Evolutionary conservation across 2,113 vertebrate genomes (phyloP).

Genomic region (Gymnocephalus cernua): DNA sequence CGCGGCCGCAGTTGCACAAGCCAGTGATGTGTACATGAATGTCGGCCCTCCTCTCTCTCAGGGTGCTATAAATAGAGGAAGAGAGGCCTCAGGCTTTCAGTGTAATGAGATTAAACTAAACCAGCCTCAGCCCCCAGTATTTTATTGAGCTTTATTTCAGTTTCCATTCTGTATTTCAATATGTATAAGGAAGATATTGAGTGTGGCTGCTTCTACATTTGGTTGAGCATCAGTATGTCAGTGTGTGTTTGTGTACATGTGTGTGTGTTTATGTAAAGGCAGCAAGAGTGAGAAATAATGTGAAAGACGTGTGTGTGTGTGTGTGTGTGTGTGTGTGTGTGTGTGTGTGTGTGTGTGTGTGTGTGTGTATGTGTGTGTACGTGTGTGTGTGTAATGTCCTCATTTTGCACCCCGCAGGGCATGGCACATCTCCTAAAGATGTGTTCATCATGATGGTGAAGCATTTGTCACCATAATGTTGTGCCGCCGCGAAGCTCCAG

Average conservation of each 20-base stretch:
- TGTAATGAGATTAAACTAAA: slow-evolving; percentile 86
- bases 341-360: slow-evolving; percentile 47
- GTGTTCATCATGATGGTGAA: slow-evolving; percentile 56
- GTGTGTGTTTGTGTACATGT: not conserved
- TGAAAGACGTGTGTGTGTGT: slow-evolving; percentile 51
- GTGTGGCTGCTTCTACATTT: slow-evolving; percentile 55
- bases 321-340: slow-evolving; percentile 50
- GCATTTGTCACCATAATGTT: slow-evolving; percentile 44
- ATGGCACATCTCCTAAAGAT: slow-evolving; percentile 61
- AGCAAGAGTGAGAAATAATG: slow-evolving; percentile 35
- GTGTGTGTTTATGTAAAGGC: slow-evolving; percentile 12
- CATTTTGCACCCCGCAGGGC: slow-evolving; percentile 56
- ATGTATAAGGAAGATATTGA: slow-evolving; percentile 68
- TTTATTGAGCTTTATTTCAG: slow-evolving; percentile 79
- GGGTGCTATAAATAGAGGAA: slow-evolving; percentile 82
- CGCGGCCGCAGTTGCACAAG: slow-evolving; percentile 26
- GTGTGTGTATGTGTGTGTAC: slow-evolving; percentile 46
- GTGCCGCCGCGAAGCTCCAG: slow-evolving; percentile 36
- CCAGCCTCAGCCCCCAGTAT: slow-evolving; percentile 76
- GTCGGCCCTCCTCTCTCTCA: slow-evolving; percentile 59
- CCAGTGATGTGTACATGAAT: slow-evolving; percentile 50
- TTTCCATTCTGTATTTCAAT: slow-evolving; percentile 70
- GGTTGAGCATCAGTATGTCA: slow-evolving; percentile 7
- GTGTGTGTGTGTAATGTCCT: slow-evolving; percentile 60
- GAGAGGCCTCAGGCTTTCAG: slow-evolving; percentile 72